Evolutionary conservation across 2,797 vertebrate genomes (phyloP), one percentile per base, ranked within the genome.

Genomic region (Mus caroli): DNA sequence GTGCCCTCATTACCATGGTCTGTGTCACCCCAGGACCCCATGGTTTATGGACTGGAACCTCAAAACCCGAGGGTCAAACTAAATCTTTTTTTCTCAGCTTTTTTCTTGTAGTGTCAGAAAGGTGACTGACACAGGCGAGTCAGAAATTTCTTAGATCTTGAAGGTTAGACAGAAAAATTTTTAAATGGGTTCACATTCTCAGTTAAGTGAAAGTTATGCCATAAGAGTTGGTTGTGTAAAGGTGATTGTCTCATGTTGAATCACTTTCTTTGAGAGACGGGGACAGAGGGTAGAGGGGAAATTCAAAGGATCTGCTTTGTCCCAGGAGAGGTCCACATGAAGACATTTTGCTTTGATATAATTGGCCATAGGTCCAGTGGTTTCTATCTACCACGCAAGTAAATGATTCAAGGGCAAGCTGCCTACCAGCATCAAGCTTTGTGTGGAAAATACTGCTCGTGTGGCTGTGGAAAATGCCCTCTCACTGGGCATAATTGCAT

Each of bases 401-500:
- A 98, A 98, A 98, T 97, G 98, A 82, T 95, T 97, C 97, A 88
- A 97, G 97, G 97, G 93, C 95, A 93, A 89, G 67, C 98, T 95
- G 97, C 96, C 97, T 67, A 84, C 97, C 98, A 98, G 97, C 88
- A 83, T 79, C 96, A 98, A 97, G 77, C 86, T 98, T 98, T 97
- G 97, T 98, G 97, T 98, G 98, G 98, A 98, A 98, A 98, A 97
- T 97, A 90, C 95, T 92, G 96, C 97, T 84, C 96, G 56, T 98
- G 97, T 96, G 97, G 97, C 96, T 96, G 95, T 98, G 98, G 98
- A 98, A 98, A 98, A 98, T 94, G 96, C 92, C 96, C 97, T 92
- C 89, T 97, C 64, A 85, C 95, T 98, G 98, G 98, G 97, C 98
- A 96, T 97, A 97, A 98, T 97, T 98, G 96, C 83, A 97, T 79